Conservation (phyloP, 2,113 vertebrate species). For the Trematocara zebra region DNA sequence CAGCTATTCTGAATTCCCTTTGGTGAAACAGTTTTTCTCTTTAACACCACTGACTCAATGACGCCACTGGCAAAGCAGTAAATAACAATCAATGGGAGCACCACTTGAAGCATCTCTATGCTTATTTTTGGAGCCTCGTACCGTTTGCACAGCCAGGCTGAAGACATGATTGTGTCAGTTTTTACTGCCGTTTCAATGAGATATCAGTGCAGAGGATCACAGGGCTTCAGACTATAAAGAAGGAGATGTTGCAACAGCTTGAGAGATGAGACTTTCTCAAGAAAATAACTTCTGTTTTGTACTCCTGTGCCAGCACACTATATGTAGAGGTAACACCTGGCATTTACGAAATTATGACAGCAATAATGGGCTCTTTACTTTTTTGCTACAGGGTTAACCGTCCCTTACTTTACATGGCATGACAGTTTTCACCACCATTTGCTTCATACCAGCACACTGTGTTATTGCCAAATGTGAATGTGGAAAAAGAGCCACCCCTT, state of each 20-base stretch:
- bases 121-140: rapidly evolving
- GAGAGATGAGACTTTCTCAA: neutral
- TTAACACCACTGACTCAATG: neutral
- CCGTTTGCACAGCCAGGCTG: neutral
- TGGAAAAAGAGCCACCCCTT: neutral
- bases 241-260: neutral
- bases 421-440: neutral
- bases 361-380: neutral
- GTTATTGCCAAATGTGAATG: neutral
- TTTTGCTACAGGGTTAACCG: neutral
- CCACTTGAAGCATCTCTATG: neutral
- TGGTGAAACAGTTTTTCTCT: neutral
- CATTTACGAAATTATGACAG: neutral
- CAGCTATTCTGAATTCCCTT: neutral
- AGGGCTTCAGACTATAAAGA: neutral
- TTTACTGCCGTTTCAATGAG: neutral
- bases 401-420: neutral
- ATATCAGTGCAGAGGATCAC: neutral
- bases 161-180: neutral
- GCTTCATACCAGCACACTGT: neutral
- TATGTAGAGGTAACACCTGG: neutral
- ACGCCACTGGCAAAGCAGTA: neutral
- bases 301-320: neutral
- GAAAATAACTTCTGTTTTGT: neutral
- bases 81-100: neutral